These are phyloP conservation scores for Myotis daubentonii DNA, from an alignment of 2,797 vertebrate genomes.

Conservation along the genomic window DNA sequence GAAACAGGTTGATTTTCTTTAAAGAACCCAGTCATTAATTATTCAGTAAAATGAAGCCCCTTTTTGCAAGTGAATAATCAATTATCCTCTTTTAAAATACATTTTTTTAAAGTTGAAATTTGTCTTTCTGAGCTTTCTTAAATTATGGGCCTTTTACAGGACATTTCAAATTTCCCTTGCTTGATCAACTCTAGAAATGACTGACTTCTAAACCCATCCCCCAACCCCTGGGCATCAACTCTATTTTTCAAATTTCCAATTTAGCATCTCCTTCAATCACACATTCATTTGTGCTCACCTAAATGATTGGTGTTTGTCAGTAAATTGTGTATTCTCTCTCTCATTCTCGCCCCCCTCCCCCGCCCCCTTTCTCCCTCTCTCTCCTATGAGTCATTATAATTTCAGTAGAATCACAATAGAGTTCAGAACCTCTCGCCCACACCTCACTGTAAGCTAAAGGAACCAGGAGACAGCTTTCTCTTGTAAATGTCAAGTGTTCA, in stretches of 20 bases:
- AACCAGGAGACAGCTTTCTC: constrained; percentile 81
- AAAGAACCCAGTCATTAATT: neutral
- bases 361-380: neutral
- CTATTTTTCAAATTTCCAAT: constrained; percentile 72
- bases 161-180: neutral
- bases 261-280: constrained; percentile 79
- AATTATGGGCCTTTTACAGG: neutral
- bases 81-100: neutral
- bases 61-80: neutral
- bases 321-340: neutral
- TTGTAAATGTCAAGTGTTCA: constrained; percentile 84
- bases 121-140: neutral
- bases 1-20: neutral
- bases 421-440: constrained; percentile 83
- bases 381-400: constrained; percentile 84
- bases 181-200: constrained; percentile 12
- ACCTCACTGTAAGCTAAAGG: constrained; percentile 76
- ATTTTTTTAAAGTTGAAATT: neutral
- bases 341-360: neutral
- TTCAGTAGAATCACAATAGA: constrained; percentile 81
- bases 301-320: constrained; percentile 82
- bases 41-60: constrained; percentile 27
- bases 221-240: constrained; percentile 67
- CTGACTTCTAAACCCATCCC: neutral
- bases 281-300: constrained; percentile 78